Percentiles rank a stretch among this genome's conserved stretches.
Conservation (phyloP, 2,888 invertebrate species). For the Cephus pulcher region DNA sequence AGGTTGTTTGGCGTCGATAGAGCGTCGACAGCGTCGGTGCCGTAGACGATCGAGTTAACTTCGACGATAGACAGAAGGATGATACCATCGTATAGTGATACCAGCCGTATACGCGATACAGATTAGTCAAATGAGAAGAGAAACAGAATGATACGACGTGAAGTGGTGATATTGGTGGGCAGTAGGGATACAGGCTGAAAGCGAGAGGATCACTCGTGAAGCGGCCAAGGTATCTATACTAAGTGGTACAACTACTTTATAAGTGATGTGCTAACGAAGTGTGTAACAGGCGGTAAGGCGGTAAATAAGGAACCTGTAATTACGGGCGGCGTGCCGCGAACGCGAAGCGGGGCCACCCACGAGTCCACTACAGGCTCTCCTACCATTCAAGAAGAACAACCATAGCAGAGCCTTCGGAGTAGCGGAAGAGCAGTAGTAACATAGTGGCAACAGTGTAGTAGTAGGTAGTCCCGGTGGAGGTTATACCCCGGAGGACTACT, state of each 20-base stretch:
- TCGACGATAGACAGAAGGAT: neutral
- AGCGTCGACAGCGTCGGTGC: neutral
- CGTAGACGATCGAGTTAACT: neutral
- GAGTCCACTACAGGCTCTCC: slow-evolving; percentile 28
- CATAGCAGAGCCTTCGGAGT: neutral
- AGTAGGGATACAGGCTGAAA: neutral
- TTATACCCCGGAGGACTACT: neutral
- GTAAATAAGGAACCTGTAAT: slow-evolving; percentile 66
- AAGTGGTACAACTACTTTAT: slow-evolving; percentile 54
- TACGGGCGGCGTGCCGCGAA: slow-evolving; percentile 54
- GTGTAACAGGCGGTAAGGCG: slow-evolving; percentile 65
- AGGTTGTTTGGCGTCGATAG: neutral
- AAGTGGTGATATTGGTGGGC: neutral
- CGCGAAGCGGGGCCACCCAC: slow-evolving; percentile 54
- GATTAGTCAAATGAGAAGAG: neutral
- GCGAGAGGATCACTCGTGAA: neutral
- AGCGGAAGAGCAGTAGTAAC: neutral
- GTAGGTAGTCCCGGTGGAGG: neutral
- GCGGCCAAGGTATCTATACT: slow-evolving; percentile 18
- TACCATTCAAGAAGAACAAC: neutral
- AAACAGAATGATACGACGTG: neutral
- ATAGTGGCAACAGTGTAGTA: neutral
- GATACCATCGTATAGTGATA: neutral
- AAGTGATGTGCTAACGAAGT: slow-evolving; percentile 65
- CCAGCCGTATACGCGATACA: neutral